Percentiles rank a stretch among this genome's conserved stretches.
phyloP scores from a whole-genome alignment of 2,113 vertebrate species.

The Tiliqua scincoides region DNA sequence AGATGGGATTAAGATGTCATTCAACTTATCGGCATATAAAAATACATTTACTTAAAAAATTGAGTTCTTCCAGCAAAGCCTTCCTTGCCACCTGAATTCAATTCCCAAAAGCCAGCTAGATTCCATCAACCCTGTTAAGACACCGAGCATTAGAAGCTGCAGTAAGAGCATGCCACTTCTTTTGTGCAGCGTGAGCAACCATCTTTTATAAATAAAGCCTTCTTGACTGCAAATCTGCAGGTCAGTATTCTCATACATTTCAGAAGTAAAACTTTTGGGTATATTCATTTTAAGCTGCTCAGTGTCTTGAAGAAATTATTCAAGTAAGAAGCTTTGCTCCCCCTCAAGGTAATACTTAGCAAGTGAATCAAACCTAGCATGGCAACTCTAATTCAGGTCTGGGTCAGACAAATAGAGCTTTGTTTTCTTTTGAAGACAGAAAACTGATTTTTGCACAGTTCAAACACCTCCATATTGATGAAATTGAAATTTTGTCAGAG shows the following conservation, averaged over 20 bases:
- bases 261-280: constrained; percentile 65
- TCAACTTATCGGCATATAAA: constrained; percentile 61
- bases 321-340: constrained; percentile 52
- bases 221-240: constrained; percentile 75
- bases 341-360: constrained; percentile 64
- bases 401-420: constrained; percentile 85
- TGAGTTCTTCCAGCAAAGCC: constrained; percentile 84
- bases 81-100: constrained; percentile 81
- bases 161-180: constrained; percentile 74
- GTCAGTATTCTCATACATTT: constrained; percentile 66
- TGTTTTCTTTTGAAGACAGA: constrained; percentile 79
- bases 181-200: constrained; percentile 73
- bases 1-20: constrained; percentile 52
- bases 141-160: constrained; percentile 80
- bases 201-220: constrained; percentile 65
- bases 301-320: constrained; percentile 77
- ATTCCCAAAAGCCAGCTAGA: constrained; percentile 82
- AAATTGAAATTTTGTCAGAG: background rate
- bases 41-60: constrained; percentile 67
- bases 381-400: constrained; percentile 73
- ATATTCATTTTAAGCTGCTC: constrained; percentile 75
- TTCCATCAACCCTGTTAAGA: constrained; percentile 75
- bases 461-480: background rate
- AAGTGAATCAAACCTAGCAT: constrained; percentile 70
- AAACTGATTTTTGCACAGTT: constrained; percentile 43